Percentiles rank a stretch among this genome's conserved stretches.
Conservation (phyloP, 2,797 vertebrate species). For the Sardinella longiceps region DNA sequence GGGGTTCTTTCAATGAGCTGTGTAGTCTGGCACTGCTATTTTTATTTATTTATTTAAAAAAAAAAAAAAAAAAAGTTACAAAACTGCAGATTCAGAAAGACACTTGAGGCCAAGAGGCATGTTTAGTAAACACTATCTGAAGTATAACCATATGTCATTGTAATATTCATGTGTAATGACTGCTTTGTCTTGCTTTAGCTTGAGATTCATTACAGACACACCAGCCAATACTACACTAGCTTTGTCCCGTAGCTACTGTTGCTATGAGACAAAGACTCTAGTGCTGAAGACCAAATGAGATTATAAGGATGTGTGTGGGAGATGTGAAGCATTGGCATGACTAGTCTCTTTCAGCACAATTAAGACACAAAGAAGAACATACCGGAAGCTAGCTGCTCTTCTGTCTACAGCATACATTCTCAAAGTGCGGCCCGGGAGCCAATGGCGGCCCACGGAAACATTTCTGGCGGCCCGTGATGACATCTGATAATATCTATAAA, state of each 20-base stretch:
- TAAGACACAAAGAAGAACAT: neutral
- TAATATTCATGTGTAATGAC: too few species aligned
- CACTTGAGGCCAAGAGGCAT: neutral
- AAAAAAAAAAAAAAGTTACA: neutral
- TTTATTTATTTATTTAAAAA: too few species aligned
- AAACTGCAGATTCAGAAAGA: neutral
- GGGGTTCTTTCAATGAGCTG: too few species aligned
- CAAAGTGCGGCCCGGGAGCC: too few species aligned
- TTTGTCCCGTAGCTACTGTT: too few species aligned
- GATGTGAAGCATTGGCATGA: neutral
- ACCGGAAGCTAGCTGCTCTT: neutral
- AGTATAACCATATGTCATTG: neutral
- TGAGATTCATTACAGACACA: neutral
- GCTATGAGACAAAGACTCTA: neutral
- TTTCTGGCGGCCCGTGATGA: too few species aligned
- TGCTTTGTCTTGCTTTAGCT: neutral
- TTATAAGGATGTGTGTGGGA: too few species aligned
- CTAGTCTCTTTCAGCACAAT: neutral
- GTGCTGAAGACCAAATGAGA: neutral
- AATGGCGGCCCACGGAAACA: too few species aligned
- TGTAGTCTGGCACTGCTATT: too few species aligned
- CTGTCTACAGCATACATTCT: neutral
- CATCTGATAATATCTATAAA: too few species aligned
- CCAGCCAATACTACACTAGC: neutral
- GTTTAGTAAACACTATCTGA: neutral